A percentile compares a stretch with the other conserved stretches of the same genome.
Conservation (phyloP, 2,797 vertebrate species). For the Tiaroga cobitis region DNA sequence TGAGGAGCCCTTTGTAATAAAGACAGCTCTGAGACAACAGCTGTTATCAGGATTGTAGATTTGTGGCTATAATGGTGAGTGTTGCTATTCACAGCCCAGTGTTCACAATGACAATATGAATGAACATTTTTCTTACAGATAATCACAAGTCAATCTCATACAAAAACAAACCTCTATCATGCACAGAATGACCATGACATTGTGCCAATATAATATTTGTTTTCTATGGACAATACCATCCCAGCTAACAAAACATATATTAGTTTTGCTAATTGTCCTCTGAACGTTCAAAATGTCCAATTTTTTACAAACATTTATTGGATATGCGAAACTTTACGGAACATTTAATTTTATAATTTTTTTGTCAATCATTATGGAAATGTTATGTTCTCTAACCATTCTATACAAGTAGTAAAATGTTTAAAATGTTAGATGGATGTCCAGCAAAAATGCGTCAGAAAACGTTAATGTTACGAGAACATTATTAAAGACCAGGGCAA, state of each 20-base stretch:
- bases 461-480: too few relatives aligned
- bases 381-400: too few relatives aligned
- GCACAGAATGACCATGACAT: neutral
- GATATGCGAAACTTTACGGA: too few relatives aligned
- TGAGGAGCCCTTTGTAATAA: constrained; percentile 18
- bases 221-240: neutral
- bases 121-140: neutral
- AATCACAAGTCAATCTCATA: neutral
- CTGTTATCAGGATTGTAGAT: constrained; percentile 35
- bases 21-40: constrained; percentile 38
- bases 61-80: constrained; percentile 18
- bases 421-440: too few relatives aligned
- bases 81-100: constrained; percentile 3
- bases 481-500: too few relatives aligned
- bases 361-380: too few relatives aligned
- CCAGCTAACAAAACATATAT: neutral
- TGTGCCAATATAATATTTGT: neutral
- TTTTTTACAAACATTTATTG: too few relatives aligned
- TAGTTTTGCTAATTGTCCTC: too few relatives aligned
- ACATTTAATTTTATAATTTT: too few relatives aligned
- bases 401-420: too few relatives aligned
- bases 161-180: neutral
- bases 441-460: too few relatives aligned
- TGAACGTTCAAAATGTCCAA: neutral
- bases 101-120: constrained; percentile 4